Evolutionary conservation across 2,888 invertebrate species (phyloP).

Genomic region (Andrena haemorrhoa): DNA sequence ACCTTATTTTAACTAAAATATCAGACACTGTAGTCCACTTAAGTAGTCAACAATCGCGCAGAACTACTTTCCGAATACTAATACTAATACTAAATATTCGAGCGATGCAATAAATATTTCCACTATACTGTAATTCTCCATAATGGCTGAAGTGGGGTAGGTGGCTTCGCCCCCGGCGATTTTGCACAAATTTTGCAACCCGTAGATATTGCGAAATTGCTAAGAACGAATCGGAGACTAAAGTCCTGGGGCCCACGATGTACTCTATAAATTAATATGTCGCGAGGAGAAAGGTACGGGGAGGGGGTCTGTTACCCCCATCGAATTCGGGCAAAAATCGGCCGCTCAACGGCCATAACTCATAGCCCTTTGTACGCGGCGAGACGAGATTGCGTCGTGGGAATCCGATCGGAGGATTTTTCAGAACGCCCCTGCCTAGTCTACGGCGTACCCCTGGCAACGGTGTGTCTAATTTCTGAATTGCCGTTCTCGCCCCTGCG

Average conservation of each 20-base stretch:
- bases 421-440: constrained; percentile 37
- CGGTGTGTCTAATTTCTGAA: constrained; percentile 74
- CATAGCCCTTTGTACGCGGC: constrained; percentile 61
- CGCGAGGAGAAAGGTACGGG: constrained; percentile 27
- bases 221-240: constrained; percentile 7
- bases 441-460: constrained; percentile 44
- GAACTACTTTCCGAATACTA: too few species aligned
- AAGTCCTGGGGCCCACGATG: not conserved
- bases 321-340: constrained; percentile 53
- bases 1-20: too few species aligned
- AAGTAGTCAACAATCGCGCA: too few species aligned
- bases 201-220: not conserved
- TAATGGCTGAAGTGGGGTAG: too few species aligned
- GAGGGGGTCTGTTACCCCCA: constrained; percentile 10
- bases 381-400: constrained; percentile 60
- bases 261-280: constrained; percentile 59
- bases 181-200: constrained; percentile 11
- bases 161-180: not conserved
- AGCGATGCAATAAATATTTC: too few species aligned
- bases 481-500: constrained; percentile 65
- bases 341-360: constrained; percentile 59
- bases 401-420: constrained; percentile 59
- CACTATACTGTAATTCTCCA: too few species aligned
- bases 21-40: too few species aligned
- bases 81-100: too few species aligned